Evolutionary conservation across 2,888 invertebrate species (phyloP).

Genomic region (Neoascia interrupta): DNA sequence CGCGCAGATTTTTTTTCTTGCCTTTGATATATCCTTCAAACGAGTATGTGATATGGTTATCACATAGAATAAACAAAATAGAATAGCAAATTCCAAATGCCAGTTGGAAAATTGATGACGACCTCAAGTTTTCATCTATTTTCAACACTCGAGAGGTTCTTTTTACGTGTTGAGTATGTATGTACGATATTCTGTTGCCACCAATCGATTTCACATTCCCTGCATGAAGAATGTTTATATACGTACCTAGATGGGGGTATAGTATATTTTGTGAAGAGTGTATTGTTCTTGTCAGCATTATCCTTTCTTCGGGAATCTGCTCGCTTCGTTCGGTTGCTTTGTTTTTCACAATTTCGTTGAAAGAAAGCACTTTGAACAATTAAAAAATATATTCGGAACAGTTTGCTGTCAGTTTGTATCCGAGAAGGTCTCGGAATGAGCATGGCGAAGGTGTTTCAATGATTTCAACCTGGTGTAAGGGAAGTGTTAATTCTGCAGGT

Average conservation of each 20-base stretch:
- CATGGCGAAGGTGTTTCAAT: too few relatives aligned
- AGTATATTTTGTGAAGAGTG: conserved; percentile 25
- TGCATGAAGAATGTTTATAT: not conserved
- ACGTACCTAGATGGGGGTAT: not conserved
- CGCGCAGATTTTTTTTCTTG: not conserved
- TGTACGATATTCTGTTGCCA: conserved; percentile 10
- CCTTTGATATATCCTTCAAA: conserved; percentile 2
- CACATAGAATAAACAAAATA: not conserved
- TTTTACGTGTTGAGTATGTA: not conserved
- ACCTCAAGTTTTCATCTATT: conserved; percentile 66
- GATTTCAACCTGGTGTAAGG: too few relatives aligned
- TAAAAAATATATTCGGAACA: conserved; percentile 53
- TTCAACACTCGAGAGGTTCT: conserved; percentile 52
- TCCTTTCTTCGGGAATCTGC: conserved; percentile 32
- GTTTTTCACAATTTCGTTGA: conserved; percentile 21
- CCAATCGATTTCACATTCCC: conserved; percentile 5
- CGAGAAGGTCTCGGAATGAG: too few relatives aligned
- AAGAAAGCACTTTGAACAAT: conserved; percentile 65
- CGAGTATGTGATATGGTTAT: conserved; percentile 5
- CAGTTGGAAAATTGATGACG: conserved; percentile 68
- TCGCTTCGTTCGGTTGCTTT: not conserved
- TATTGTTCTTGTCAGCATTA: conserved; percentile 59
- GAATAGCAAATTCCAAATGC: conserved; percentile 40
- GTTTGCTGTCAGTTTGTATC: too few relatives aligned
- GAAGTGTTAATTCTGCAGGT: too few relatives aligned